phyloP scores from a whole-genome alignment of 2,113 vertebrate species.

The Vulpes vulpes region DNA sequence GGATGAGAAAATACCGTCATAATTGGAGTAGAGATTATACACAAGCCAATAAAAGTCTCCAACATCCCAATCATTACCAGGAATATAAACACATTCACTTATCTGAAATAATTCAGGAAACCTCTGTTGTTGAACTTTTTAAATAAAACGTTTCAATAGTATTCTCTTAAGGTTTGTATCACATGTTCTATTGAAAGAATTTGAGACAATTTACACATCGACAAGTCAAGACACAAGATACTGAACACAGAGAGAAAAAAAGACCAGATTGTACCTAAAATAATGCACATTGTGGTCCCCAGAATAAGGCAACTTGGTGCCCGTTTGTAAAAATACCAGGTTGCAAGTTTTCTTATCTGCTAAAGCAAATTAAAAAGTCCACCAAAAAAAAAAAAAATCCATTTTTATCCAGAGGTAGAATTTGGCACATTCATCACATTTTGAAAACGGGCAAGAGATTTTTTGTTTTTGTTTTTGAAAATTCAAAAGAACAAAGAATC shows the following conservation, averaged over 20 bases:
- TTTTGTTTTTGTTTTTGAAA: not conserved
- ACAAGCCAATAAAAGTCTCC: not conserved
- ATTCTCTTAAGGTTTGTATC: not conserved
- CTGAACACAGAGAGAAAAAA: not conserved
- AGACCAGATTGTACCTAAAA: not conserved
- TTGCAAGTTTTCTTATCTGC: not conserved
- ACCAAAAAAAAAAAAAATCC: not conserved
- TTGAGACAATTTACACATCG: not conserved
- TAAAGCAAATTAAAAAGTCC: not conserved
- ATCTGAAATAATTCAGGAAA: not conserved
- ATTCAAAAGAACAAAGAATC: not conserved
- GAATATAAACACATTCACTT: not conserved
- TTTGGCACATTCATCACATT: not conserved
- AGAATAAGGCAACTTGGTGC: not conserved
- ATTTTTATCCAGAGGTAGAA: not conserved
- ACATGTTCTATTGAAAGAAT: not conserved
- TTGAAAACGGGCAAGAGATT: not conserved
- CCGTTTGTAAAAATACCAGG: not conserved
- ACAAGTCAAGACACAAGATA: not conserved
- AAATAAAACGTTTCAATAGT: not conserved
- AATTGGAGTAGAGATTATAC: not conserved
- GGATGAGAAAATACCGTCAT: not conserved
- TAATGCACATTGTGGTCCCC: not conserved
- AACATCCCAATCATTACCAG: not conserved
- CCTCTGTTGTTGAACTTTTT: not conserved